Percentiles rank a stretch among this genome's conserved stretches.
phyloP scores from a whole-genome alignment of 2,888 invertebrate species.

The Lasioglossum calceatum region DNA sequence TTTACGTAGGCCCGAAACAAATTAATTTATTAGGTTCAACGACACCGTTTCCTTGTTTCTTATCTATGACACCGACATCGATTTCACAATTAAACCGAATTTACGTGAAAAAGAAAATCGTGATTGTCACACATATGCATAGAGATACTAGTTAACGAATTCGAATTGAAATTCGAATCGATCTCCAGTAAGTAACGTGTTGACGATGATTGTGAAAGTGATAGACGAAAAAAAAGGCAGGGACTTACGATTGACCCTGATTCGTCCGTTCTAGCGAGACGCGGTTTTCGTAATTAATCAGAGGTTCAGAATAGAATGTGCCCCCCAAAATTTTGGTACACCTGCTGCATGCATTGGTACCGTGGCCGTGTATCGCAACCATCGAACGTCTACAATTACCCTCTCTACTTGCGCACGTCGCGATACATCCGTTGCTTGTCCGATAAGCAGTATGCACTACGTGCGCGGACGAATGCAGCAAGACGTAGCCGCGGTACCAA shows the following conservation, averaged over 20 bases:
- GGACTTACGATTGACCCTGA: background rate
- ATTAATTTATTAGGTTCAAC: background rate
- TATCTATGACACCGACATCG: background rate
- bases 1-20: background rate
- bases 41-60: background rate
- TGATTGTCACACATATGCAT: no score
- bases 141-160: no score
- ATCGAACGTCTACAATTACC: conserved; percentile 31
- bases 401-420: conserved; percentile 40
- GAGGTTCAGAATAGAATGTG: conserved; percentile 36
- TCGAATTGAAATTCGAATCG: no score
- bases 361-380: conserved; percentile 31
- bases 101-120: no score
- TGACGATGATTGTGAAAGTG: background rate
- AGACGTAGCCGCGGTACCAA: conserved; percentile 42
- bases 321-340: conserved; percentile 26
- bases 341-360: conserved; percentile 36
- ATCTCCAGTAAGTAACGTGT: background rate
- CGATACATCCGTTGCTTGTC: conserved; percentile 41
- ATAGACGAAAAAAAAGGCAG: background rate
- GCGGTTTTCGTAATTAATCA: conserved; percentile 9
- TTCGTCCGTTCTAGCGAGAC: background rate
- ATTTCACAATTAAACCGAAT: no score
- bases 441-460: conserved; percentile 41
- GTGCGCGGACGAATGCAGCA: conserved; percentile 32